Base-by-base conservation (phyloP, 1,140 invertebrate species). In the Papilio polyxenes region DNA sequence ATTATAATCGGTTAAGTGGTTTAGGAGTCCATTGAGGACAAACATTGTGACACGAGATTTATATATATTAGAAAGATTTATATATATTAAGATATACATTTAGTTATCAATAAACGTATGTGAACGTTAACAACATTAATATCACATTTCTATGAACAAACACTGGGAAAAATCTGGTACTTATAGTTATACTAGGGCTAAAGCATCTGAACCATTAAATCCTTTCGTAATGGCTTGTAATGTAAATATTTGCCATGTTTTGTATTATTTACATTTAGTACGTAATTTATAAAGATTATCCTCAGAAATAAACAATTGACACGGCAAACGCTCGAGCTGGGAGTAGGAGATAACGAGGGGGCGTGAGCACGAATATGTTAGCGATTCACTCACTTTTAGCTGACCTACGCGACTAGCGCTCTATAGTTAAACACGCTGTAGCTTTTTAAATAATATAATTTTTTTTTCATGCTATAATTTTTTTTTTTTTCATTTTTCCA, bases 311-410 rank as follows among this genome's bases (percentile, higher is more conserved):
- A 92, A 93, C 89, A 91, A 91, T 90, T 85, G 89, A 87, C 82
- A 85, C 81, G 86, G 85, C 83, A 82, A 83, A 83, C 74, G 81
- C 77, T 82, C 82, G 76, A 69, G 84, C 85, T 93, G 92, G 76
- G 80, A 75, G 82, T 81, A 76, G 80, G 83, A 84, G 91, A 93
- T 92, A 93, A 89, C 82, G 72, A 20, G 76, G 79, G 82, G 82
- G 31, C 92, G 92, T 92, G 91, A 85, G 85, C 49, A 49, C 56
- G 92, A 93, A 93, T 92, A 92, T 89, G 90, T 92, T 93, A 92
- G 86, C 85, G 85, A 88, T 86, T 86, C 85, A 83, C 82, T 86
- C 83, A 88, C 86, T 89, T 90, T 91, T 89, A 85, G 86, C 88
- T 88, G 86, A 87, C 86, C 83, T 84, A 83, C 75, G 80, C 75